Evolutionary conservation across 1,140 invertebrate genomes (phyloP).

Genomic region (Drosophila littoralis): DNA sequence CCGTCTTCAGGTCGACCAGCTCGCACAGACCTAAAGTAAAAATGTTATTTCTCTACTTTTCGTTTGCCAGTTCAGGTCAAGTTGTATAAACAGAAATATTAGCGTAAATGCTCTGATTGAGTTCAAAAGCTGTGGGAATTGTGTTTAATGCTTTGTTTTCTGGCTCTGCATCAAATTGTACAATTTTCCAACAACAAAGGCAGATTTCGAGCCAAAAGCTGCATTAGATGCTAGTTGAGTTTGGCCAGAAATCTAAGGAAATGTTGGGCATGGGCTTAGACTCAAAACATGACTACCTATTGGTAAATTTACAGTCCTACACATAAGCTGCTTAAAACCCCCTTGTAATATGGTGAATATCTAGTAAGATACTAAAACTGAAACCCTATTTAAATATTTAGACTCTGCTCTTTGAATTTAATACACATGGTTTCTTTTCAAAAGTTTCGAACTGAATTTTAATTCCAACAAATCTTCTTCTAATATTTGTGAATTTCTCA

Average conservation of each 20-base stretch:
- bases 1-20: slow-evolving; percentile 7
- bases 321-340: neutral
- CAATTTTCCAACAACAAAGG: neutral
- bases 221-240: neutral
- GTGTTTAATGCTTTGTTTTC: slow-evolving; percentile 3
- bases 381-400: too few relatives aligned
- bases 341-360: neutral
- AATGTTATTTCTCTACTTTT: slow-evolving; percentile 43
- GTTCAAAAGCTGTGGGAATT: slow-evolving; percentile 37
- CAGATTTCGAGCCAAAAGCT: neutral
- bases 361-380: too few relatives aligned
- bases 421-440: too few relatives aligned
- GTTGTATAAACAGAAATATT: slow-evolving; percentile 55
- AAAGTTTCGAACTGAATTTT: too few relatives aligned
- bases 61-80: slow-evolving; percentile 21
- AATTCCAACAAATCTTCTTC: too few relatives aligned
- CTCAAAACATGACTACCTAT: neutral
- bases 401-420: too few relatives aligned
- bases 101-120: slow-evolving; percentile 67
- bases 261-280: neutral
- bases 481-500: neutral
- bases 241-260: neutral
- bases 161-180: slow-evolving; percentile 22
- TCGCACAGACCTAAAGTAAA: slow-evolving; percentile 33
- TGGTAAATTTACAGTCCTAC: neutral